Evolutionary conservation across 2,888 invertebrate species (phyloP).

Genomic region (Miltochrista miniata): DNA sequence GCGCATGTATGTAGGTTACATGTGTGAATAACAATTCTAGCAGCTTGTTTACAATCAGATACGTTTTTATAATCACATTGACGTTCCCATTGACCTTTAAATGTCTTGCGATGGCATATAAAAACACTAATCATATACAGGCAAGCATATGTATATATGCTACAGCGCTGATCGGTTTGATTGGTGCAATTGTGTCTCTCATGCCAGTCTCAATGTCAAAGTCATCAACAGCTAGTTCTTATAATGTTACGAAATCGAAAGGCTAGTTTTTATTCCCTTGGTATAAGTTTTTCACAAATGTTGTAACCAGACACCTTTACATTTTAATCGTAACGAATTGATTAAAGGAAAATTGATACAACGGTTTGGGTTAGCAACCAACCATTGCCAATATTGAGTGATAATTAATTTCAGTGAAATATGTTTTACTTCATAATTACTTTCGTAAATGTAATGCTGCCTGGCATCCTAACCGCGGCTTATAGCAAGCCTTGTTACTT

Average conservation of each 20-base stretch:
- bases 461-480: too few relatives aligned
- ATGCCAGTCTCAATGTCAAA: conserved; percentile 23
- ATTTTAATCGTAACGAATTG: conserved; percentile 56
- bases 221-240: conserved; percentile 18
- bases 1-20: conserved; percentile 17
- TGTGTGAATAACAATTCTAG: conserved; percentile 21
- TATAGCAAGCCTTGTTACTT: too few relatives aligned
- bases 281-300: conserved; percentile 38
- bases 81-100: conserved; percentile 38
- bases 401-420: conserved; percentile 46
- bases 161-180: conserved; percentile 13
- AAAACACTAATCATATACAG: neutral
- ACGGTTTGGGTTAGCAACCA: conserved; percentile 47
- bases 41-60: conserved; percentile 21
- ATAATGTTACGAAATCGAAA: conserved; percentile 21
- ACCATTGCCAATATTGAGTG: conserved; percentile 63
- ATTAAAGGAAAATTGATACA: conserved; percentile 54
- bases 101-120: conserved; percentile 25
- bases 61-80: conserved; percentile 23
- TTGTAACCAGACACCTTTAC: conserved; percentile 48
- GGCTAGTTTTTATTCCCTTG: conserved; percentile 16
- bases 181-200: conserved; percentile 18
- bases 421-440: too few relatives aligned
- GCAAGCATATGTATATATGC: too few relatives aligned
- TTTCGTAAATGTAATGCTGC: too few relatives aligned